Base-by-base conservation (phyloP, 1,140 invertebrate genomes). In the Panulirus ornatus region DNA sequence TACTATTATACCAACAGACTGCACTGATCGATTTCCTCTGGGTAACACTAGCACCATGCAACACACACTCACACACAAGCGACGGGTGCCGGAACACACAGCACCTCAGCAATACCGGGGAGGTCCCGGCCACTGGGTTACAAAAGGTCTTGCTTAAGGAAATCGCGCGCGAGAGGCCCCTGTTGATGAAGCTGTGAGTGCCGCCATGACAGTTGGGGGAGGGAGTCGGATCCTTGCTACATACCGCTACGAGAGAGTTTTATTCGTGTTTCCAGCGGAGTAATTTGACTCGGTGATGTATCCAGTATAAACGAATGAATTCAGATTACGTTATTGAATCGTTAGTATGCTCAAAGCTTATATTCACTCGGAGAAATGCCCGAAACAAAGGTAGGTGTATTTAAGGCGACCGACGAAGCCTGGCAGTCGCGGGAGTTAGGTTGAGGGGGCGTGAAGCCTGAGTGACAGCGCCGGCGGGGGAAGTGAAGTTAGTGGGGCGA, bases 141-240 rank as follows among this genome's bases (percentile, higher is more conserved):
- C 78, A 82, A 81, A 82, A 88, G 78, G 78, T 71, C 86, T 88
- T 88, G 86, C 86, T 88, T 88, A 88, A 88, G 86, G 86, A 88
- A 88, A 88, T 88, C 86, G 78, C 86, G 76, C 73, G 86, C 40
- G 58, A 82, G 84, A 78, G 51, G 73, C 71, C 86, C 47, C 44
- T n/a, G 86, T 88, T 88, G 86, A 88, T 88, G 86, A 88, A 88
- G 86, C 86, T 88, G 86, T 88, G 86, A 88, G 58, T 34, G 78
- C 86, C 86, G 86, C 86, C 86, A 88, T 88, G 86, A 88, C 86
- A 88, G 78, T 88, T 88, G 86, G 78, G 86, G 86, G 86, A 82
- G 86, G 86, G 78, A 63, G 38, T 58, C 71, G 38, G 8, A 5
- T 40, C 38, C 42, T 82, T 88, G 86, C 86, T 78, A 54, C 40